phyloP scores from a whole-genome alignment of 2,888 invertebrate species.

The Philhelius pedissequus region DNA sequence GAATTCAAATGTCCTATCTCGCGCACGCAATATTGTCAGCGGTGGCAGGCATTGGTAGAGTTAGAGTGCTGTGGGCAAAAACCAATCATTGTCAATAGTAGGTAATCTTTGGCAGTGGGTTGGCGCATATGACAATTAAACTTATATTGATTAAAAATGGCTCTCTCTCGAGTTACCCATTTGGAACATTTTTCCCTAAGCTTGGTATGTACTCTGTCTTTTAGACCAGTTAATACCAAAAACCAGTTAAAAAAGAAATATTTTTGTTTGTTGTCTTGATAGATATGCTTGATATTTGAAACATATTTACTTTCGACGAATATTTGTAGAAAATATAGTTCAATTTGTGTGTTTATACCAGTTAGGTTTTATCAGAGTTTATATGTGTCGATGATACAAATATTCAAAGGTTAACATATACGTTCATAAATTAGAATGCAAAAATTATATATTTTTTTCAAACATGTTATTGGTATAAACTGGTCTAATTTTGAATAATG shows the following conservation, averaged over 20 bases:
- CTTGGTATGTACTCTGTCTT: too few relatives aligned
- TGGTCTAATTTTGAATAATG: too few relatives aligned
- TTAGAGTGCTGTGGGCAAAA: not conserved
- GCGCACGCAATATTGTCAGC: not conserved
- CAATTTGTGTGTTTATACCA: not conserved
- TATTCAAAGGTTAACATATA: not conserved
- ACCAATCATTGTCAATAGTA: not conserved
- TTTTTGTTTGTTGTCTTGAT: too few relatives aligned
- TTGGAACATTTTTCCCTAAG: too few relatives aligned
- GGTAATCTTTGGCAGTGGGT: too few relatives aligned
- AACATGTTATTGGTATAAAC: not conserved
- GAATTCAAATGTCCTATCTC: conserved; percentile 56
- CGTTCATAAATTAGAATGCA: not conserved
- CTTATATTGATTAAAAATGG: too few relatives aligned
- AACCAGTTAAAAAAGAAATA: too few relatives aligned
- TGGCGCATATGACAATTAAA: too few relatives aligned
- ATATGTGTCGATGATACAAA: not conserved
- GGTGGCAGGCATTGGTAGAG: not conserved
- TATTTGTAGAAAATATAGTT: too few relatives aligned
- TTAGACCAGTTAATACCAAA: not conserved
- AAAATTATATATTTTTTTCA: not conserved
- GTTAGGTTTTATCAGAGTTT: not conserved
- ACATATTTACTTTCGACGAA: too few relatives aligned
- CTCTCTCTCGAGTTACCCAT: too few relatives aligned
- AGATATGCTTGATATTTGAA: too few relatives aligned